Percentiles rank a stretch among this genome's conserved stretches.
phyloP scores from a whole-genome alignment of 1,140 invertebrate genomes.

The Drosophila sp. region DNA sequence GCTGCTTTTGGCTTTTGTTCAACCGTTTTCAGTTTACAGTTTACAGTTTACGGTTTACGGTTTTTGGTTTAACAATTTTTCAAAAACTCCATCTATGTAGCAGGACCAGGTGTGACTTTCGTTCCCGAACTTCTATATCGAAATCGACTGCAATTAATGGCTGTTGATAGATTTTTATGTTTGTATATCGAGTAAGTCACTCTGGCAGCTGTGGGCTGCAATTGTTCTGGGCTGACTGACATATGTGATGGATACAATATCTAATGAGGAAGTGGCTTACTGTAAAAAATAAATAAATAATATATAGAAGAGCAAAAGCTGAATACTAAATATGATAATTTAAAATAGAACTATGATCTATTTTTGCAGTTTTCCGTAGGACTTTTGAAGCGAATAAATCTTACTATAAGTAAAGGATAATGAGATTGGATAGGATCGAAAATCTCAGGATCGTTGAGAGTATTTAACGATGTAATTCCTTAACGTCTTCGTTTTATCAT shows the following conservation, averaged over 20 bases:
- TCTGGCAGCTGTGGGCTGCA: slow-evolving; percentile 49
- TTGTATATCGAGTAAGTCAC: slow-evolving; percentile 69
- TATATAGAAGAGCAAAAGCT: too few species aligned
- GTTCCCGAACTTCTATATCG: slow-evolving; percentile 9
- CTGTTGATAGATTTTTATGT: slow-evolving; percentile 81
- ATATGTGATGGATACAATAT: slow-evolving; percentile 9
- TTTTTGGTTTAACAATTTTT: slow-evolving; percentile 73
- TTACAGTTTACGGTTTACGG: slow-evolving; percentile 52
- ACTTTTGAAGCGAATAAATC: too few species aligned
- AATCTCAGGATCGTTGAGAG: too few species aligned
- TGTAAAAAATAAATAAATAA: too few species aligned
- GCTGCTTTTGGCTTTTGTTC: slow-evolving; percentile 79
- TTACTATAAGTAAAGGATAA: too few species aligned
- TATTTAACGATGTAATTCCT: background rate
- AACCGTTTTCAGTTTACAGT: slow-evolving; percentile 36
- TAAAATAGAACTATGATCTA: too few species aligned
- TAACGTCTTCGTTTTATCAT: too few species aligned
- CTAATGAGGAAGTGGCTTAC: too few species aligned
- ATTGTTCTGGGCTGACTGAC: background rate
- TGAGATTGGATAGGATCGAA: too few species aligned
- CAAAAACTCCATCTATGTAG: slow-evolving; percentile 55
- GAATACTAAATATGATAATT: too few species aligned
- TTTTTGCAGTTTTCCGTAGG: too few species aligned
- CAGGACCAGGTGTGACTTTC: slow-evolving; percentile 73
- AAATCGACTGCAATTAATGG: slow-evolving; percentile 64